These are phyloP conservation scores for Colinus virginianus DNA, from an alignment of 2,113 vertebrate genomes.

Conservation along the genomic window DNA sequence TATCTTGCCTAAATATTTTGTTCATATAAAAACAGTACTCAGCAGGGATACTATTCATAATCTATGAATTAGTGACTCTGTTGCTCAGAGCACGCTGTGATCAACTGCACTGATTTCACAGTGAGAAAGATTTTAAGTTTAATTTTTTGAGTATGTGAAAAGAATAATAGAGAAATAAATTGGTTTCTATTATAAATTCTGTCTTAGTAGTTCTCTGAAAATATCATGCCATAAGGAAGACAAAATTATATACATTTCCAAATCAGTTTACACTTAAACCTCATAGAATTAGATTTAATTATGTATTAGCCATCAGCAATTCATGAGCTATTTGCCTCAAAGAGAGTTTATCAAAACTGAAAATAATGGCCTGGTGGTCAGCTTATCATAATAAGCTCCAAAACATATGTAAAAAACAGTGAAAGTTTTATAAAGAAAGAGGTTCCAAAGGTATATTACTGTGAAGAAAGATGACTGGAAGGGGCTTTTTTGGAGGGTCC, in stretches of 20 bases:
- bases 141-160: neutral
- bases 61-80: neutral
- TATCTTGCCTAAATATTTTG: neutral
- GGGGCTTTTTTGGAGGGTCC: neutral
- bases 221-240: neutral
- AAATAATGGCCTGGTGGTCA: neutral
- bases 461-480: neutral
- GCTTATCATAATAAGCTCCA: neutral
- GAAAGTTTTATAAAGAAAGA: neutral
- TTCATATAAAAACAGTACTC: constrained; percentile 3
- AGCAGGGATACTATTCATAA: neutral
- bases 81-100: neutral
- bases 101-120: neutral
- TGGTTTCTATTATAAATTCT: neutral
- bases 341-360: neutral
- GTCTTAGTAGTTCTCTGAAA: neutral
- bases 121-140: neutral
- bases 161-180: neutral
- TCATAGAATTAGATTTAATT: neutral
- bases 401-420: neutral
- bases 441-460: neutral
- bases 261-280: neutral
- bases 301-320: neutral
- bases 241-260: neutral
- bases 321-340: neutral